Base-by-base conservation (phyloP, 2,797 vertebrate species). In the Rhynchotus rufescens region DNA sequence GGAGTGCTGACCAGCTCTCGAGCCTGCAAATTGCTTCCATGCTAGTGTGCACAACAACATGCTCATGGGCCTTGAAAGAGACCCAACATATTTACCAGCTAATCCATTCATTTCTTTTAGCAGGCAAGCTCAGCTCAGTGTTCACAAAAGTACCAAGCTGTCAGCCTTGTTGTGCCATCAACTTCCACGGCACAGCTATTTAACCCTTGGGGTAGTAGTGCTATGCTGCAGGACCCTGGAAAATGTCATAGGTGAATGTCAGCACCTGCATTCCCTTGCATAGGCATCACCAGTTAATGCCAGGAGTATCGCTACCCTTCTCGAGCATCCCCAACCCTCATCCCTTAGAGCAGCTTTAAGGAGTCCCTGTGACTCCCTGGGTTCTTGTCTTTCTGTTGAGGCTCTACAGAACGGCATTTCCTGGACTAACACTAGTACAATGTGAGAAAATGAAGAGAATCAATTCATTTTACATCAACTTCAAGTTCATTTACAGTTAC, bases 21-120 rank as follows among this genome's bases (percentile, higher is more conserved):
- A 64, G 88, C 68, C 82, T 80, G 76, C 79, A 91, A 82, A 92
- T 88, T 89, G 68, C 75, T 93, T 89, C 88, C 88, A 82, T 88
- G 62, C 82, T 45, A 61, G 80, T 80, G 79, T 74, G 73, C 75
- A 60, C 49, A 69, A 51, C 56, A 87, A 84, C 54, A 51, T 2
- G 3, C 74, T 44, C 49, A 62, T 83, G 61, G 67, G 67, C 64
- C 86, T 93, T 94, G 90, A 91, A 92, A 91, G 26, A 72, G 60
- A 84, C 78, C 76, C 90, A 94, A 73, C 36, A 66, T 0, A 0
- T 68, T 90, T 32, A 78, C 84, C 80, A 92, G 56, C 47, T 80
- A 88, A 83, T 25, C 21, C 28, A 47, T 82, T 92, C 73, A 78
- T 87, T 84, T 75, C 82, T 78, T 94, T 61, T 88, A 59, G 83